Conservation (phyloP, 2,888 invertebrate genomes). For the Fragum whitleyi region DNA sequence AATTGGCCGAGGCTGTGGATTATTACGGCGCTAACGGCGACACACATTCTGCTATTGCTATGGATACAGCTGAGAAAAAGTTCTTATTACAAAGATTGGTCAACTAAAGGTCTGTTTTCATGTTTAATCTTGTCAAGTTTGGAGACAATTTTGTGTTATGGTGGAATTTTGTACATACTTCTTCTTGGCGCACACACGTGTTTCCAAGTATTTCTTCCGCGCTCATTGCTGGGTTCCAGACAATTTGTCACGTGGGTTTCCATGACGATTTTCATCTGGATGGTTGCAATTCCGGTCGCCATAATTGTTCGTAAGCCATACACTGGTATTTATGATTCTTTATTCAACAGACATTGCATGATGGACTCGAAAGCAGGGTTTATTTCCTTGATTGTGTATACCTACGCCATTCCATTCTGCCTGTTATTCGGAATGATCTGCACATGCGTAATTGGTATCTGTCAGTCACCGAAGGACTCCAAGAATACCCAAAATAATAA, state of each 20-base stretch:
- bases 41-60: slow-evolving; percentile 9
- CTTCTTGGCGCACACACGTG: slow-evolving; percentile 15
- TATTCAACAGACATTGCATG: slow-evolving; percentile 14
- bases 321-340: slow-evolving; percentile 9
- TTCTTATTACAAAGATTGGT: slow-evolving; percentile 1
- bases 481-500: background rate
- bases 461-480: slow-evolving; percentile 4
- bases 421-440: slow-evolving; percentile 14
- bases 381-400: slow-evolving; percentile 18
- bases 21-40: background rate
- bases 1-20: slow-evolving; percentile 23
- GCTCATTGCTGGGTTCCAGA: slow-evolving; percentile 3
- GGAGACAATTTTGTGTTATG: slow-evolving; percentile 14
- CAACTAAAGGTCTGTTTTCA: background rate
- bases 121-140: slow-evolving; percentile 22
- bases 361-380: slow-evolving; percentile 13
- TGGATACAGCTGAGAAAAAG: slow-evolving; percentile 17
- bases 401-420: slow-evolving; percentile 22
- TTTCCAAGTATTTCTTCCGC: slow-evolving; percentile 18
- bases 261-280: slow-evolving; percentile 22
- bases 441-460: slow-evolving; percentile 14
- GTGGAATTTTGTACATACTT: slow-evolving; percentile 9
- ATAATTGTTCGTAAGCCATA: slow-evolving; percentile 12
- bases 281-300: slow-evolving; percentile 20
- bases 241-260: slow-evolving; percentile 29